Evolutionary conservation across 2,888 invertebrate genomes (phyloP).

Genomic region (Creontiades dilutus): DNA sequence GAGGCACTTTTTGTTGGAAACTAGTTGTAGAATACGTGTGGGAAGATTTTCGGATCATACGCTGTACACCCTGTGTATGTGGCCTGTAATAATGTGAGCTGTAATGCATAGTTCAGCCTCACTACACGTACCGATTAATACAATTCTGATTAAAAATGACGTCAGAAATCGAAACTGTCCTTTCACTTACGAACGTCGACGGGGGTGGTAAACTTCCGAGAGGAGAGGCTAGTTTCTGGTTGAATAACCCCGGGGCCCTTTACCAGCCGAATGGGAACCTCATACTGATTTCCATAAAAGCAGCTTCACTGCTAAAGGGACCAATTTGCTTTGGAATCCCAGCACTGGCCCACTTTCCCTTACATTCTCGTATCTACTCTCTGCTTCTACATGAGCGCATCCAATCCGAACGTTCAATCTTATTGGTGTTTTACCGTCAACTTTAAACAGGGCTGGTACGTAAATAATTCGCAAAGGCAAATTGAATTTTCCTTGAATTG

Average conservation of each 20-base stretch:
- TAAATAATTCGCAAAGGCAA: no score
- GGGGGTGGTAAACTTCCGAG: not conserved
- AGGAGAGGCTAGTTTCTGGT: not conserved
- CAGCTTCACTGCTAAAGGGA: not conserved
- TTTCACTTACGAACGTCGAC: not conserved
- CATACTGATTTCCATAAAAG: constrained; percentile 6
- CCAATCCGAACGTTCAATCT: not conserved
- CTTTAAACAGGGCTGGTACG: no score
- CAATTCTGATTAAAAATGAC: no score
- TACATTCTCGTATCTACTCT: not conserved
- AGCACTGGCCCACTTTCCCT: not conserved
- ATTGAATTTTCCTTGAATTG: no score
- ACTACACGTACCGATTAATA: no score
- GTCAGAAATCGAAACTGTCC: not conserved
- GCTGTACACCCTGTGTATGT: no score
- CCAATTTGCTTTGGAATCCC: constrained; percentile 32
- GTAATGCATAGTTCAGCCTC: no score
- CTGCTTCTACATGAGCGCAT: not conserved
- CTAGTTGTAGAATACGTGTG: no score
- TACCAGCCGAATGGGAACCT: not conserved
- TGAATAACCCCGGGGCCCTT: not conserved
- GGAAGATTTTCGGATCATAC: no score
- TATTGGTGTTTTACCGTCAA: no score
- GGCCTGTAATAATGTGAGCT: no score
- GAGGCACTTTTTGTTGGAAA: no score